Conservation (phyloP, 2,888 invertebrate species). For the Dynastes maya region DNA sequence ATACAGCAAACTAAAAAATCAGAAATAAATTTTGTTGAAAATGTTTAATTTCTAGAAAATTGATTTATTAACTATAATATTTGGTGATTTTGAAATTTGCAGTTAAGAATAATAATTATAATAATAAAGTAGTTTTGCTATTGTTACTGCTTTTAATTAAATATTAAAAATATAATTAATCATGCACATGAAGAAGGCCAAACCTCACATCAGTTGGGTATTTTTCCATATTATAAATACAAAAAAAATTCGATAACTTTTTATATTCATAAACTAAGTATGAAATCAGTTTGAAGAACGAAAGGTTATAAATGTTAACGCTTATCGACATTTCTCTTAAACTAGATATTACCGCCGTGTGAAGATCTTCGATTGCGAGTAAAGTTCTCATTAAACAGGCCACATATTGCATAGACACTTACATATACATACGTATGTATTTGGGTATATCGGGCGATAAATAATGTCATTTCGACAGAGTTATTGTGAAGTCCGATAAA, state of each 20-base stretch:
- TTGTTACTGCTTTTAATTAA: too few species aligned
- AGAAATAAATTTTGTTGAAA: too few species aligned
- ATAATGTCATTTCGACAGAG: constrained; percentile 9
- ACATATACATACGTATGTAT: background rate
- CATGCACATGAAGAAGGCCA: too few species aligned
- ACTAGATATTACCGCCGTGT: constrained; percentile 23
- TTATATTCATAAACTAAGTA: background rate
- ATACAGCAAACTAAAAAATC: too few species aligned
- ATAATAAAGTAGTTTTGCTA: too few species aligned
- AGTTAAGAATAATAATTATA: too few species aligned
- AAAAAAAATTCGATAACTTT: background rate
- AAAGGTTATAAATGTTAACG: constrained; percentile 17
- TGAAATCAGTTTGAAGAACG: constrained; percentile 24
- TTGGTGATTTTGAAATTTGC: too few species aligned
- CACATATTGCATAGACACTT: constrained; percentile 3
- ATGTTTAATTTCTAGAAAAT: too few species aligned
- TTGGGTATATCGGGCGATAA: constrained; percentile 1
- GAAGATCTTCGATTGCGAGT: constrained; percentile 5
- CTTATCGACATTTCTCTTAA: constrained; percentile 28
- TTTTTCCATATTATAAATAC: constrained; percentile 16
- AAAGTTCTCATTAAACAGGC: constrained; percentile 27
- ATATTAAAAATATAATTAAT: too few species aligned
- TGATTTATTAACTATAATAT: too few species aligned
- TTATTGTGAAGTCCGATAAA: background rate
- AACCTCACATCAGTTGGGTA: background rate